These are phyloP conservation scores for Halocynthia aurantium DNA, from an alignment of 23 tunicate species.

Conservation along the genomic window DNA sequence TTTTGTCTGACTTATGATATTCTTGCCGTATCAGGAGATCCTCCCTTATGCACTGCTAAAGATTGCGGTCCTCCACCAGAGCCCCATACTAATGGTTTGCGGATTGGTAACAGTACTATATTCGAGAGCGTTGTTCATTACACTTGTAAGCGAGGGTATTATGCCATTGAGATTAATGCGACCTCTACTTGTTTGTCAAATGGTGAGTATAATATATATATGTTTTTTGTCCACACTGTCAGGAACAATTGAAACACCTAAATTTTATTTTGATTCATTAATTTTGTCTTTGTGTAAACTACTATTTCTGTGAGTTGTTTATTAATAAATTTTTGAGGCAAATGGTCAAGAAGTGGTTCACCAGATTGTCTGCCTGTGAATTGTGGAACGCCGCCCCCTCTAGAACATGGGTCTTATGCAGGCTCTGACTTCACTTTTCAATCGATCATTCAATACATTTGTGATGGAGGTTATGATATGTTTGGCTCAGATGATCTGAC, in stretches of 20 bases:
- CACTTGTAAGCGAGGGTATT: conserved; percentile 57
- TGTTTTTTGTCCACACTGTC: not conserved
- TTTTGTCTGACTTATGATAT: no score
- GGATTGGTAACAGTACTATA: conserved; percentile 34
- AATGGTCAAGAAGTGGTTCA: conserved; percentile 50
- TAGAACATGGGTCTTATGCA: conserved; percentile 29
- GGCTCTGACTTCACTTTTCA: conserved; percentile 46
- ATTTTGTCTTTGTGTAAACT: not conserved
- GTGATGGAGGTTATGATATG: conserved; percentile 61
- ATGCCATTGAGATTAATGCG: conserved; percentile 7
- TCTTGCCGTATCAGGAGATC: not conserved
- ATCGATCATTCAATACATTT: conserved; percentile 29
- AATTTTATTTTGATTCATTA: not conserved
- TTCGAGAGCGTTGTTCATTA: conserved; percentile 44
- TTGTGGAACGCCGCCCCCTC: conserved; percentile 46
- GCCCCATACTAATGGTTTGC: conserved; percentile 28
- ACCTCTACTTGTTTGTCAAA: conserved; percentile 27
- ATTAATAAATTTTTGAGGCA: conserved; percentile 19
- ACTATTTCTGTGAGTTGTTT: no score
- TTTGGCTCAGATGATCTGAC: conserved; percentile 25
- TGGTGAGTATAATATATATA: conserved; percentile 29
- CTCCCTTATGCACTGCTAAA: conserved; percentile 50
- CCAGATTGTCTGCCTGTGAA: conserved; percentile 62
- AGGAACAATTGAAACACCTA: not conserved
- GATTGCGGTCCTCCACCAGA: conserved; percentile 74